phyloP scores from a whole-genome alignment of 1,140 invertebrate genomes.

The Platyscapa corneri region DNA sequence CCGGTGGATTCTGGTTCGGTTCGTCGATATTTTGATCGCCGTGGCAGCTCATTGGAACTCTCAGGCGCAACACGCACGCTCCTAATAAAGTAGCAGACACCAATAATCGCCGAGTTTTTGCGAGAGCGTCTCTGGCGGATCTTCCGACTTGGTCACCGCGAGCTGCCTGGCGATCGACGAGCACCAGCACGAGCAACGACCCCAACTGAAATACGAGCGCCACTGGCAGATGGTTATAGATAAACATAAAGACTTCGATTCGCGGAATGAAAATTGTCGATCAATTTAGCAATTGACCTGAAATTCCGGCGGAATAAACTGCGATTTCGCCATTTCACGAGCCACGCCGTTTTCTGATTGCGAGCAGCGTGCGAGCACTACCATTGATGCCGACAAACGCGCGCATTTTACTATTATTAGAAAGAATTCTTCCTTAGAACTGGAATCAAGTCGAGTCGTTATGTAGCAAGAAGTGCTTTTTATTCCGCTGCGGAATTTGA shows the following conservation, averaged over 20 bases:
- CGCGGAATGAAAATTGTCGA: constrained; percentile 71
- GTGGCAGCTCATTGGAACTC: background rate
- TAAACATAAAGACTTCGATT: constrained; percentile 69
- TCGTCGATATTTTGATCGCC: constrained; percentile 40
- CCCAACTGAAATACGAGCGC: constrained; percentile 59
- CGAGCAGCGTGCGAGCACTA: background rate
- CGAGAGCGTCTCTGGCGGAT: constrained; percentile 53
- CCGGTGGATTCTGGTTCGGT: constrained; percentile 23
- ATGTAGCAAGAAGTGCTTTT: background rate
- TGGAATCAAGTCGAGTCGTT: constrained; percentile 26
- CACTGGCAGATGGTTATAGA: constrained; percentile 53
- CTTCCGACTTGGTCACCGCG: constrained; percentile 46
- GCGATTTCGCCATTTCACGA: constrained; percentile 65
- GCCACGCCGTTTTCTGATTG: constrained; percentile 22
- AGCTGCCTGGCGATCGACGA: constrained; percentile 30
- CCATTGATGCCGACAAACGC: constrained; percentile 37
- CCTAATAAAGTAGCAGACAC: constrained; percentile 66
- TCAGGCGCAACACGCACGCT: constrained; percentile 55
- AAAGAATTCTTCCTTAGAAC: constrained; percentile 21
- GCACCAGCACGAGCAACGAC: constrained; percentile 41
- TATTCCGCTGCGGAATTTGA: constrained; percentile 16
- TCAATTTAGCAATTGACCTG: constrained; percentile 72
- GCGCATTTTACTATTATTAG: constrained; percentile 36
- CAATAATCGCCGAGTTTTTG: constrained; percentile 69
- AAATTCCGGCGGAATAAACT: constrained; percentile 68